Conservation (phyloP, 1,140 invertebrate genomes). For the Heliothis virescens region DNA sequence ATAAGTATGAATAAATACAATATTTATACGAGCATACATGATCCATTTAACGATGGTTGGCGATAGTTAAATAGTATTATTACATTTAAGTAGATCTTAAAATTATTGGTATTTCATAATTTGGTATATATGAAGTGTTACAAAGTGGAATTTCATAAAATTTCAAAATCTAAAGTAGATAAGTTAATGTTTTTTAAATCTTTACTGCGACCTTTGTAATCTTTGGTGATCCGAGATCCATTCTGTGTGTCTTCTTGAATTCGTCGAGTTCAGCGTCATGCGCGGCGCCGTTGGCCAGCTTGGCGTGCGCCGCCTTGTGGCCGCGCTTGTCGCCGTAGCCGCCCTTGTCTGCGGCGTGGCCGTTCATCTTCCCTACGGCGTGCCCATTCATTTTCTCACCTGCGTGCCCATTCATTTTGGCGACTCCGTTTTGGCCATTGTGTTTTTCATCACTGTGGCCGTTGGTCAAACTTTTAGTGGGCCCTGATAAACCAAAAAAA, state of each 20-base stretch:
- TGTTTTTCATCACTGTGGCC: conserved; percentile 53
- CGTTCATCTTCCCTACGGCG: conserved; percentile 59
- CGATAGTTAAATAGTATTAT: conserved; percentile 48
- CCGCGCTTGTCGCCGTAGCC: conserved; percentile 53
- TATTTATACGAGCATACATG: conserved; percentile 50
- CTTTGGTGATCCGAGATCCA: conserved; percentile 78
- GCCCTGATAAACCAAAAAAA: conserved; percentile 78
- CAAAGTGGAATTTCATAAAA: conserved; percentile 77
- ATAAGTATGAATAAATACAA: conserved; percentile 68
- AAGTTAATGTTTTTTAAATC: conserved; percentile 64
- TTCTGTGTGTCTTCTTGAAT: conserved; percentile 64
- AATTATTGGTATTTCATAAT: conserved; percentile 50
- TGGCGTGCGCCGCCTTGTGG: conserved; percentile 50
- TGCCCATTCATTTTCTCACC: conserved; percentile 52
- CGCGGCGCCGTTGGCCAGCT: conserved; percentile 48
- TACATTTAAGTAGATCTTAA: conserved; percentile 54
- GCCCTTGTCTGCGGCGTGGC: conserved; percentile 47
- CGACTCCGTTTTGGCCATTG: conserved; percentile 51
- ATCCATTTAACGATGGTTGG: conserved; percentile 46
- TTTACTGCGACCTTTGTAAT: conserved; percentile 81
- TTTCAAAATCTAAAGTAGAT: conserved; percentile 64
- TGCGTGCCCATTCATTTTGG: conserved; percentile 61
- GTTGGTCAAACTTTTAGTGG: conserved; percentile 50
- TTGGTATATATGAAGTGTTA: conserved; percentile 74
- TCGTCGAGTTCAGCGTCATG: conserved; percentile 59